Percentiles rank a stretch among this genome's conserved stretches.
Conservation (phyloP, 2,888 invertebrate species). For the Perdita meconis region DNA sequence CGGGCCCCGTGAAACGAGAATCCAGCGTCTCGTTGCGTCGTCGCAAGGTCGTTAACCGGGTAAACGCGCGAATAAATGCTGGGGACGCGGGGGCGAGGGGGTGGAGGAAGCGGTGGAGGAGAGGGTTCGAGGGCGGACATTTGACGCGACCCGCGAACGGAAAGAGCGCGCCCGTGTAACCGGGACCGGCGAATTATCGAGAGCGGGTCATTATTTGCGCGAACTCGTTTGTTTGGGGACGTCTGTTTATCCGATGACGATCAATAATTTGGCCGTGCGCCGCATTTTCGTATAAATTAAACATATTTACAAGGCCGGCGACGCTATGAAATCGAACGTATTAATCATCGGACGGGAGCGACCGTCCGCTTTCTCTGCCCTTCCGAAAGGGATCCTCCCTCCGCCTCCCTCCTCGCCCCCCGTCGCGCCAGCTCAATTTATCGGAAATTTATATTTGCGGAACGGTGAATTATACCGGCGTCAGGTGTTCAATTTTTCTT, state of each 20-base stretch:
- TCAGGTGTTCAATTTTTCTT: constrained; percentile 57
- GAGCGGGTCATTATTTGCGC: constrained; percentile 26
- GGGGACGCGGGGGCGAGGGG: too few species aligned
- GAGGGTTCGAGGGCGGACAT: too few species aligned
- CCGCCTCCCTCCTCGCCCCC: too few species aligned
- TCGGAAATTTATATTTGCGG: constrained; percentile 58
- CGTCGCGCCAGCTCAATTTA: constrained; percentile 36
- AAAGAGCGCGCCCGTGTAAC: constrained; percentile 8
- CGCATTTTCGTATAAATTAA: constrained; percentile 57
- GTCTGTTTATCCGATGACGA: constrained; percentile 51
- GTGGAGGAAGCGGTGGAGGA: too few species aligned
- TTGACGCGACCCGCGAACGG: constrained; percentile 2
- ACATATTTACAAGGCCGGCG: constrained; percentile 45
- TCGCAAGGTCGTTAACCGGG: constrained; percentile 39
- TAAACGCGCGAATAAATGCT: constrained; percentile 19
- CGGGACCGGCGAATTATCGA: constrained; percentile 11
- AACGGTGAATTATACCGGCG: constrained; percentile 56
- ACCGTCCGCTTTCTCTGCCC: background rate
- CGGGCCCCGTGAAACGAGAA: constrained; percentile 1
- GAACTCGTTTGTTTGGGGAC: constrained; percentile 44
- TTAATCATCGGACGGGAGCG: constrained; percentile 45
- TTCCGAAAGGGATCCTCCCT: background rate
- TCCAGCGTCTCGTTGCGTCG: constrained; percentile 13
- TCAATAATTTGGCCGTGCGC: constrained; percentile 50
- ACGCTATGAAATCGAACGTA: constrained; percentile 46